Base-by-base conservation (phyloP, 2,113 vertebrate species). In the Physeter macrocephalus region DNA sequence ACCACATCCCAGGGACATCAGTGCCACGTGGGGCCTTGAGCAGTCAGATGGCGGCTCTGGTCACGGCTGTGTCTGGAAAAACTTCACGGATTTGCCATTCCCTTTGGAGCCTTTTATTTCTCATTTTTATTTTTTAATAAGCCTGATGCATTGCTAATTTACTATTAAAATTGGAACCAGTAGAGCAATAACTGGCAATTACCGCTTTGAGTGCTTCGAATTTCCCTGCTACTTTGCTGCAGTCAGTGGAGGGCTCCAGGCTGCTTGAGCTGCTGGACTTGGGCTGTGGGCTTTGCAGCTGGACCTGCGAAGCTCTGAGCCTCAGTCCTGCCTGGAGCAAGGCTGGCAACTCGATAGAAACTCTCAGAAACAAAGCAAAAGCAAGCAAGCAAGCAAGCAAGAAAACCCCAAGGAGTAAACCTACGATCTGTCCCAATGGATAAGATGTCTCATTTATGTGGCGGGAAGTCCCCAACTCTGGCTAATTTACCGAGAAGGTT, bases 41-140 rank as follows among this genome's bases (percentile, higher is more conserved):
- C 74, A 23, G 64, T 96, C 94, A 94, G 59, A 88, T 8, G 39
- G 87, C 92, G 85, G 71, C 84, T 72, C 83, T 80, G 57, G 10
- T 43, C 31, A 52, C 1, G 3, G 71, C 69, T 52, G 25, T 39
- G 83, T 93, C 94, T 97, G 61, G 0, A 5, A 61, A 54, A 36
- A 78, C 84, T 2, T 3, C 21, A n/a, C 61, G 94, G 91, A 92
- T 87, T 96, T 71, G 96, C 95, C 87, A 85, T 95, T 94, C 92
- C 97, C 83, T 86, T 8, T 67, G 94, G 5, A 14, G 0, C 92
- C 97, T 98, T 96, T 86, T 90, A 81, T 96, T 98, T 98, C 95
- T 97, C 96, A 94, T 95, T 98, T 98, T 97, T 96, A 91, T 95
- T 97, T 97, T 98, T 98, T 98, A 97, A 96, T 98, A 97, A 96